Percentiles rank a stretch among this genome's conserved stretches.
phyloP scores from a whole-genome alignment of 2,888 invertebrate genomes.

The Lasioglossum zephyrum region DNA sequence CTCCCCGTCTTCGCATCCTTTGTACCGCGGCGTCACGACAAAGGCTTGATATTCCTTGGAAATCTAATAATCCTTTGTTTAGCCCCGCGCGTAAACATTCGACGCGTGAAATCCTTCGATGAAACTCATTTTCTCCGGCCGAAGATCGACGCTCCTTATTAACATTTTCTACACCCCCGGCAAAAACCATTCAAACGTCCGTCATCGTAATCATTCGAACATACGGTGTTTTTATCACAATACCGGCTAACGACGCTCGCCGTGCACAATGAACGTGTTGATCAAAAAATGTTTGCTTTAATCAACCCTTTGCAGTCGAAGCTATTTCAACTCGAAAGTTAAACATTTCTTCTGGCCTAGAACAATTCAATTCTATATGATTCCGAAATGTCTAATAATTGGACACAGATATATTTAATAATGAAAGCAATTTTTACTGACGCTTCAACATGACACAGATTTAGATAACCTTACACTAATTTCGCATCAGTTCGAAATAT shows the following conservation, averaged over 20 bases:
- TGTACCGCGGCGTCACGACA: slow-evolving; percentile 6
- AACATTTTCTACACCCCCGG: not conserved
- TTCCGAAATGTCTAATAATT: too few species aligned
- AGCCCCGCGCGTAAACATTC: not conserved
- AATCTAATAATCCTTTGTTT: slow-evolving; percentile 24
- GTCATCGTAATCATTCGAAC: not conserved
- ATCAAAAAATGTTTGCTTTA: not conserved
- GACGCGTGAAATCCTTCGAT: slow-evolving; percentile 2
- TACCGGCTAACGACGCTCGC: not conserved
- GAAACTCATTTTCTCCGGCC: not conserved
- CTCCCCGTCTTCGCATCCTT: slow-evolving; percentile 29
- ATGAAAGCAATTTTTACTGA: too few species aligned
- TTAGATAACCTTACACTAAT: not conserved
- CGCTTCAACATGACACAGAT: too few species aligned
- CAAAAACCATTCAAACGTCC: not conserved
- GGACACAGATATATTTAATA: too few species aligned
- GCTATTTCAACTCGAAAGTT: too few species aligned
- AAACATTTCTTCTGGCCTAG: too few species aligned
- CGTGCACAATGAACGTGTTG: not conserved
- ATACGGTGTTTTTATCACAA: not conserved
- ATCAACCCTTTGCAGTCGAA: not conserved
- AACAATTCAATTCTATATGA: too few species aligned
- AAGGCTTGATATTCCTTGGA: slow-evolving; percentile 26
- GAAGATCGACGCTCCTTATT: not conserved
- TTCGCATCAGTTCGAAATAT: too few species aligned